A percentile compares a stretch with the other conserved stretches of the same genome.
These are phyloP conservation scores for Ericerus pela DNA, from an alignment of 1,140 invertebrate genomes.

Conservation along the genomic window DNA sequence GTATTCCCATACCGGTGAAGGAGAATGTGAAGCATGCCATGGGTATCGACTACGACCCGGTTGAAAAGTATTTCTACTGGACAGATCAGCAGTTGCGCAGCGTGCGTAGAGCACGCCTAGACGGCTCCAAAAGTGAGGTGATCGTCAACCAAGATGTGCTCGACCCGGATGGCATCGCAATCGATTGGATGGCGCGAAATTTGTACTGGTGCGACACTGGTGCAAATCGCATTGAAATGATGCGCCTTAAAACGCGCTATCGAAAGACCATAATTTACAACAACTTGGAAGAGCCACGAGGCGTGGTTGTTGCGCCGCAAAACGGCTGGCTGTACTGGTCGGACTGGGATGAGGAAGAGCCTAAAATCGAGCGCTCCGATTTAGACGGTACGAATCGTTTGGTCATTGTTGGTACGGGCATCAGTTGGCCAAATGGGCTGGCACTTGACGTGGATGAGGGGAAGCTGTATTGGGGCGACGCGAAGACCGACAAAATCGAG, in stretches of 20 bases:
- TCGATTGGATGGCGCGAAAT: constrained; percentile 81
- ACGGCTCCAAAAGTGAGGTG: constrained; percentile 57
- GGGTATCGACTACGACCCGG: constrained; percentile 82
- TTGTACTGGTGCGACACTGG: constrained; percentile 86
- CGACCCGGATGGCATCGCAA: constrained; percentile 71
- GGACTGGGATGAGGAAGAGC: constrained; percentile 81
- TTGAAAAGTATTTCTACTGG: constrained; percentile 78
- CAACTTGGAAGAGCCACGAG: constrained; percentile 60
- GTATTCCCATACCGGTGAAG: constrained; percentile 60
- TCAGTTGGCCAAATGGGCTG: constrained; percentile 91
- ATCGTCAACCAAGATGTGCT: constrained; percentile 62
- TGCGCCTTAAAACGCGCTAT: constrained; percentile 58
- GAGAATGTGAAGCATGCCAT: constrained; percentile 75
- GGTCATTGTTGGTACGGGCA: constrained; percentile 54
- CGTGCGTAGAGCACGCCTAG: constrained; percentile 44
- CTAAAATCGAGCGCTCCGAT: constrained; percentile 79
- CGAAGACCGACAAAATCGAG: constrained; percentile 86
- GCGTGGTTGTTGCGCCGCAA: constrained; percentile 65
- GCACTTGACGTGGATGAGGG: constrained; percentile 67
- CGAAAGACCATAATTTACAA: constrained; percentile 61
- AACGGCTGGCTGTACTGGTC: constrained; percentile 87
- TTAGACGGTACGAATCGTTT: constrained; percentile 69
- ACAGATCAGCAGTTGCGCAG: constrained; percentile 65
- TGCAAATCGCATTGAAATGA: constrained; percentile 78
- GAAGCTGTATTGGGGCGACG: constrained; percentile 91